Evolutionary conservation across 2,888 invertebrate species (phyloP).

Genomic region (Amblyjoppa proteus): DNA sequence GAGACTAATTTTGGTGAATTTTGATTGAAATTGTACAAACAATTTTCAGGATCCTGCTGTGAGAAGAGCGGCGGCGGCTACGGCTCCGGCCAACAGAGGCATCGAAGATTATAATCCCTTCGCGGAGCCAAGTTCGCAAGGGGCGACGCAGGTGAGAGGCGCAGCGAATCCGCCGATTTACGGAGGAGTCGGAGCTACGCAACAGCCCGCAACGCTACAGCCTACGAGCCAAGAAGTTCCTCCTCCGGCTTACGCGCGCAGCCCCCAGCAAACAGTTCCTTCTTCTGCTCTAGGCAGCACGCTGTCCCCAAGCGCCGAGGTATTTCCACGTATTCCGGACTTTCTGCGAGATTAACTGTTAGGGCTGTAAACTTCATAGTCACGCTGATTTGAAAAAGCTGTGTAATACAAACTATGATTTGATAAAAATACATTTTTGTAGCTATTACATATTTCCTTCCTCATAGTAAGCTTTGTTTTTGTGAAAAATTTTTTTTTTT

Average conservation of each 20-base stretch:
- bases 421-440: too few species aligned
- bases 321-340: conserved; percentile 60
- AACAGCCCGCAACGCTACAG: conserved; percentile 93
- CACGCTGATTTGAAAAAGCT: background rate
- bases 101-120: conserved; percentile 99
- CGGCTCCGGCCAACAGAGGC: conserved; percentile 90
- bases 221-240: conserved; percentile 88
- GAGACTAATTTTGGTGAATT: background rate
- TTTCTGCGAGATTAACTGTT: background rate
- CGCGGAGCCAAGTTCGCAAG: conserved; percentile 90
- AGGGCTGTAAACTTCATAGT: background rate
- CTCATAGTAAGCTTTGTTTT: too few species aligned
- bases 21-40: background rate
- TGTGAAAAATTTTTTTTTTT: too few species aligned
- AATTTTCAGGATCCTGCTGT: conserved; percentile 95
- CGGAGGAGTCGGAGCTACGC: conserved; percentile 79
- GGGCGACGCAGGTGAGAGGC: conserved; percentile 85
- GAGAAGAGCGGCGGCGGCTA: conserved; percentile 95
- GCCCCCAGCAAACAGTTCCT: conserved; percentile 87
- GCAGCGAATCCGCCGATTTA: conserved; percentile 86
- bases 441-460: background rate
- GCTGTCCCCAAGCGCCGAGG: conserved; percentile 78
- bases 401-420: background rate
- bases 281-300: conserved; percentile 72
- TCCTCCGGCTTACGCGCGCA: conserved; percentile 88